Evolutionary conservation across 2,888 invertebrate genomes (phyloP).

Genomic region (Crematogaster levior): DNA sequence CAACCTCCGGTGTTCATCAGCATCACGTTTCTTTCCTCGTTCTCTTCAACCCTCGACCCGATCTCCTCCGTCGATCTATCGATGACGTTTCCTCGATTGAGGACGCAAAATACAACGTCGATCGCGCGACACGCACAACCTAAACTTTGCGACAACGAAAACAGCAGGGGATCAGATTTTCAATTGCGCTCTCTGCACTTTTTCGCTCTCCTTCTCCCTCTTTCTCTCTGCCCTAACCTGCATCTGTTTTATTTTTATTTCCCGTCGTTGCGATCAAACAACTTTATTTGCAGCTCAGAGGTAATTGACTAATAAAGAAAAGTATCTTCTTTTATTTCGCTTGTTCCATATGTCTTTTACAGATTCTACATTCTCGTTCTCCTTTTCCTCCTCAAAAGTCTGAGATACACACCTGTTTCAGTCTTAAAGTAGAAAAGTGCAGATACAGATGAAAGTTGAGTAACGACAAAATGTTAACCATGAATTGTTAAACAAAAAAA

Average conservation of each 20-base stretch:
- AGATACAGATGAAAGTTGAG: not conserved
- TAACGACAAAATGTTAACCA: not conserved
- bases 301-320: not conserved
- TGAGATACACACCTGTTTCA: not conserved
- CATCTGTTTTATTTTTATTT: not conserved
- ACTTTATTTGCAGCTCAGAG: not conserved
- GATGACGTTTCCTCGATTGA: not conserved
- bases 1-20: slow-evolving; percentile 11
- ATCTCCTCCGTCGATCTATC: not conserved
- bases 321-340: not conserved
- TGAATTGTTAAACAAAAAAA: not conserved
- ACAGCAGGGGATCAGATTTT: not conserved
- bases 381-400: not conserved
- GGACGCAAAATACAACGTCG: not conserved
- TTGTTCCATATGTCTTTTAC: not conserved
- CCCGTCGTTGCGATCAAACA: not conserved
- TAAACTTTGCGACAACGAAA: not conserved
- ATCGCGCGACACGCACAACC: not conserved
- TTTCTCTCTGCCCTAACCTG: not conserved
- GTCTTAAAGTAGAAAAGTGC: not conserved
- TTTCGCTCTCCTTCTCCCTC: not conserved
- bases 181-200: not conserved
- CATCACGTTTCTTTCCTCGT: not conserved
- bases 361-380: not conserved
- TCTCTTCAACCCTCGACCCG: too few relatives aligned